Evolutionary conservation across 2,888 invertebrate species (phyloP), one percentile per base, ranked within the genome.

Genomic region (Lathronympha strigana): DNA sequence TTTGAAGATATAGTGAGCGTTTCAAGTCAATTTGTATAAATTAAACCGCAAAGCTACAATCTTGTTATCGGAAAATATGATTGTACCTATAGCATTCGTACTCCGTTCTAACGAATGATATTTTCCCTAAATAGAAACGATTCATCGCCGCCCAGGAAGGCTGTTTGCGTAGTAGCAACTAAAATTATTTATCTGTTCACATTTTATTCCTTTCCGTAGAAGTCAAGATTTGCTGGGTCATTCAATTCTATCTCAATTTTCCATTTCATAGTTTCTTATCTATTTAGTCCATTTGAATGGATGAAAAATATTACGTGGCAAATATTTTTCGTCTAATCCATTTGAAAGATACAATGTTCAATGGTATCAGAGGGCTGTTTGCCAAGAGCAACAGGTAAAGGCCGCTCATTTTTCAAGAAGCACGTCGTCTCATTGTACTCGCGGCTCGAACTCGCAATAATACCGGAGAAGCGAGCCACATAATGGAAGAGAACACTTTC

Each of bases 311-410:
- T 33, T 61, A 19, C 36, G 40, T 17, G 3, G 4, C 47, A 25
- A 28, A 51, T 45, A 43, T n/a, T 55, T 40, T 40, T 51, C 15
- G 25, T 33, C 19, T 47, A 57, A 51, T 49, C 49, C 50, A 55
- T 54, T 61, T 61, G 25, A 54, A 49, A 50, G 61, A 17, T 55
- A 54, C 43, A 38, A 50, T 45, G 21, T 66, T 55, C 55, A 66
- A 61, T 61, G n/a, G 50, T 61, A 53, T 28, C 38, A 21, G 50
- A 55, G 49, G 50, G 62, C 54, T 47, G 61, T 63, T 63, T 57
- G 57, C 36, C 63, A 51, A 62, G 38, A 63, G 80, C 82, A 83
- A 83, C 83, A 83, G 77, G 83, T 82, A 75, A 78, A 73, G 74
- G 60, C 63, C 73, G 73, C 68, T 77, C 75, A 77, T 78, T 81